A percentile compares a stretch with the other conserved stretches of the same genome.
phyloP scores from a whole-genome alignment of 2,113 vertebrate species.

The Rhadina sibilatrix region DNA sequence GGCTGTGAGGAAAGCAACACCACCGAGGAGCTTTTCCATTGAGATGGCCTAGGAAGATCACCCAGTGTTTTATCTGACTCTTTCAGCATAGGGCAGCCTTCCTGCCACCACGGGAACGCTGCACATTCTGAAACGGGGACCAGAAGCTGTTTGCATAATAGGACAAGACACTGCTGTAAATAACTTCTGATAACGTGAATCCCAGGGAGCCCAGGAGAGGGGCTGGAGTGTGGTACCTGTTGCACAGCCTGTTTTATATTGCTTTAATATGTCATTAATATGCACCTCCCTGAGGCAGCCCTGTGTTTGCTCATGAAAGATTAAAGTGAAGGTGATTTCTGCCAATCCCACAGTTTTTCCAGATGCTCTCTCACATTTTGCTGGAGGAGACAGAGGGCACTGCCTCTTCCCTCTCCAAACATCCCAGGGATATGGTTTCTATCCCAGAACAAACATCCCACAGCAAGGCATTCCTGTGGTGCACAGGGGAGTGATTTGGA shows the following conservation, averaged over 20 bases:
- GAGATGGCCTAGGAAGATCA: not conserved
- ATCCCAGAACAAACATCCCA: not conserved
- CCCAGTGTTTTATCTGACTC: not conserved
- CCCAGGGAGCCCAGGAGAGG: not conserved
- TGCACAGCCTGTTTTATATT: not conserved
- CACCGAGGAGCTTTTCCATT: not conserved
- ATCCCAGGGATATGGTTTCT: not conserved
- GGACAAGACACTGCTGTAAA: not conserved
- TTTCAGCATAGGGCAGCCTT: not conserved
- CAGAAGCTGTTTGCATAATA: not conserved
- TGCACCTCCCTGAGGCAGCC: not conserved
- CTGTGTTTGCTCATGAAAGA: not conserved
- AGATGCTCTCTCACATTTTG: not conserved
- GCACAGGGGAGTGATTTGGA: not conserved
- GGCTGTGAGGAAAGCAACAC: not conserved
- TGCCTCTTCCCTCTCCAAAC: not conserved
- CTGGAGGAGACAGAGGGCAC: not conserved
- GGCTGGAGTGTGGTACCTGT: not conserved
- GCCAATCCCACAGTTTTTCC: not conserved
- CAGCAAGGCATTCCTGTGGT: not conserved
- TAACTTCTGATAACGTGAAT: not conserved
- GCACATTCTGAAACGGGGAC: not conserved
- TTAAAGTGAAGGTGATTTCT: not conserved
- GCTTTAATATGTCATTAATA: not conserved
- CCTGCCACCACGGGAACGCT: accelerated